Evolutionary conservation across 2,888 invertebrate species (phyloP).

Genomic region (Tridacna gigas): DNA sequence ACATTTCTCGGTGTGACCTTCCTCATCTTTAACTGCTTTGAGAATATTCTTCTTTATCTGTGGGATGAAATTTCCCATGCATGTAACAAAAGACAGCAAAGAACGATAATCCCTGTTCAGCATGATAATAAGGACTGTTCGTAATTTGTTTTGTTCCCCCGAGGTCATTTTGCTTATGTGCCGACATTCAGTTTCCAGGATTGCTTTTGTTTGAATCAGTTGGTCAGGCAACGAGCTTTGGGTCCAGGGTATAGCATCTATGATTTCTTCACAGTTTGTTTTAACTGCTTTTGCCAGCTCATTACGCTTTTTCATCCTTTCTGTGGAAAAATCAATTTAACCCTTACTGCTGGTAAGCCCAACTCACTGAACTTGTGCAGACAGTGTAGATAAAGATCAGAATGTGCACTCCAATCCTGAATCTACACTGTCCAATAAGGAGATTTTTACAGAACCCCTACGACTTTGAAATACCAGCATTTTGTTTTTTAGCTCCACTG

Average conservation of each 20-base stretch:
- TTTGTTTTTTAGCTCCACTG: no score
- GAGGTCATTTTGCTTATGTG: neutral
- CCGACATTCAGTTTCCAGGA: neutral
- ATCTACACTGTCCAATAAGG: no score
- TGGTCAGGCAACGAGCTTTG: conserved; percentile 5
- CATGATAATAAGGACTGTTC: neutral
- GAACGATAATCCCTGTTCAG: conserved; percentile 5
- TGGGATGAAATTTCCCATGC: neutral
- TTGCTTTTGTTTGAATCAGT: conserved; percentile 1
- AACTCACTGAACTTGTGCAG: no score
- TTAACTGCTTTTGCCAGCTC: neutral
- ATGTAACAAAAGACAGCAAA: neutral
- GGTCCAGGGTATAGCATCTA: neutral
- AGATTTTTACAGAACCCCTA: no score
- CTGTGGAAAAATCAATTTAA: neutral
- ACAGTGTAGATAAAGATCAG: no score
- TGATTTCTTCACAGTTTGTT: neutral
- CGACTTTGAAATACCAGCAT: no score
- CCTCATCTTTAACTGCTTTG: neutral
- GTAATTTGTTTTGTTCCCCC: conserved; percentile 7
- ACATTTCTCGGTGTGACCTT: neutral
- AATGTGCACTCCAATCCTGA: no score
- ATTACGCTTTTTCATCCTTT: neutral
- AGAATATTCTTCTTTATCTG: neutral
- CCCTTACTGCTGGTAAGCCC: no score